phyloP scores from a whole-genome alignment of 1,140 invertebrate species.

The Ooceraea biroi region DNA sequence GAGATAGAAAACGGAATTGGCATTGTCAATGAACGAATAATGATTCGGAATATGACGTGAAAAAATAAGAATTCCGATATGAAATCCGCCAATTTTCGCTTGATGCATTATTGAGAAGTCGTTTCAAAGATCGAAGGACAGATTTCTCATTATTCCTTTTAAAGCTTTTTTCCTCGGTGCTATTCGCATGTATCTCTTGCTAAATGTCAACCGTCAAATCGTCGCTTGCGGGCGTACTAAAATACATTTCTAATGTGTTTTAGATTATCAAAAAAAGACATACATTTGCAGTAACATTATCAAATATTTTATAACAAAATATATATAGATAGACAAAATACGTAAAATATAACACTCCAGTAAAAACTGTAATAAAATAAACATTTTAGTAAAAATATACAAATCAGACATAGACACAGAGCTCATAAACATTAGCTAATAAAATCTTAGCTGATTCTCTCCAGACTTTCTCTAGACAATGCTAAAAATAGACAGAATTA shows the following conservation, averaged over 20 bases:
- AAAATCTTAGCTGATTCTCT: constrained; percentile 24
- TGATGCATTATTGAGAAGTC: constrained; percentile 22
- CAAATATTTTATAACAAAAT: constrained; percentile 3
- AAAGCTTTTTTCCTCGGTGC: not conserved
- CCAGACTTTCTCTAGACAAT: not conserved
- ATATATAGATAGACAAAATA: not conserved
- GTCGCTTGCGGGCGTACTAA: too few species aligned
- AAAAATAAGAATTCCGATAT: constrained; percentile 39
- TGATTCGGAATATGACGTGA: not conserved
- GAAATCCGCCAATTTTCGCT: constrained; percentile 22
- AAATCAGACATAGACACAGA: not conserved
- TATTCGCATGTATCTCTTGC: too few species aligned
- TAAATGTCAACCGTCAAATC: too few species aligned
- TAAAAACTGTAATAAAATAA: too few species aligned
- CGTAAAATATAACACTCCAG: not conserved
- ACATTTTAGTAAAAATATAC: not conserved
- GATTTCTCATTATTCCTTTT: not conserved
- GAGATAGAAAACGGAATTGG: constrained; percentile 42
- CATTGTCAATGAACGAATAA: constrained; percentile 49
- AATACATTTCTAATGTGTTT: not conserved
- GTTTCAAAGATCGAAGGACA: not conserved
- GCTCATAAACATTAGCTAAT: constrained; percentile 26
- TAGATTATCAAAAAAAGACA: not conserved
- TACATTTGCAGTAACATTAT: not conserved
- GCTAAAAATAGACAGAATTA: constrained; percentile 10